Evolutionary conservation across 1,140 invertebrate species (phyloP), one percentile per base, ranked within the genome.

Genomic region (Helicorthomorpha holstii): DNA sequence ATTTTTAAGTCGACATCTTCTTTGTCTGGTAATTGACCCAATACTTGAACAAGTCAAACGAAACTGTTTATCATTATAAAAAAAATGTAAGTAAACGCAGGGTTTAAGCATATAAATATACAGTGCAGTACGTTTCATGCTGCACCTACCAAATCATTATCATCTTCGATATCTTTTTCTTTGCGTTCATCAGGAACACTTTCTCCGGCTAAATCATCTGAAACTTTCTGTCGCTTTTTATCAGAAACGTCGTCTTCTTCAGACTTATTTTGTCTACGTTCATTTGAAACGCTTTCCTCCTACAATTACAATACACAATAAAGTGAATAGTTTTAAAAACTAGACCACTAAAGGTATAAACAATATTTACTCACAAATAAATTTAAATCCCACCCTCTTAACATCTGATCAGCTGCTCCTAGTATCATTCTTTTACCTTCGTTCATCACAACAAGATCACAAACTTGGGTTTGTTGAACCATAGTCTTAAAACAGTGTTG

Each of bases 401-500:
- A 68, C 66, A 89, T 82, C 59, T 76, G 78, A 62, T 94, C 89
- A 54, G 78, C 78, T 54, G 79, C 83, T 12, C 91, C 93, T 38
- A 86, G 86, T 22, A 97, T 75, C 54, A 98, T 71, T 62, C 86
- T 80, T 55, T 77, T 74, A 57, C 85, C 85, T 57, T 87, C 69
- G 62, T 82, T 82, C 23, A 84, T 63, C 26, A 97, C 64, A n/a
- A 76, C 74, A 59, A 93, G 76, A 55, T 80, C 76, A 82, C 89
- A 95, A 25, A 97, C 78, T 65, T 79, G 76, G 54, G 65, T 69
- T 45, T 66, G 58, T 58, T 75, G 73, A 43, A 73, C 66, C 21
- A 98, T 69, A 7, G 95, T 98, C 66, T 88, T 85, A 60, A 98
- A 98, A 67, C 94, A 97, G 63, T 92, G 86, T 60, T 93, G 83